A percentile compares a stretch with the other conserved stretches of the same genome.
Evolutionary conservation across 2,888 invertebrate species (phyloP).

Genomic region (Erynnis tages): DNA sequence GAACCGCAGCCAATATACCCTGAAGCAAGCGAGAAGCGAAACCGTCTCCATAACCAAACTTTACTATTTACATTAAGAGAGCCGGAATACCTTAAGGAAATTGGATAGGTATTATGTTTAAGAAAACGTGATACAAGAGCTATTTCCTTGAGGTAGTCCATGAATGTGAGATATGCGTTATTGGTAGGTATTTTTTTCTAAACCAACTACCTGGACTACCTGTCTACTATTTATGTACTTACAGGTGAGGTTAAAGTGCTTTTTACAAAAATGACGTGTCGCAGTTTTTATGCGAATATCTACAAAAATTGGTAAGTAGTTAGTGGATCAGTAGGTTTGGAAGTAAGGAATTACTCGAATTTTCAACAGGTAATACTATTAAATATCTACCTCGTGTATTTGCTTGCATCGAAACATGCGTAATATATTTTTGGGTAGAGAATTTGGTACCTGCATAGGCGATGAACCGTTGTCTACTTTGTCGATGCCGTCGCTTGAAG

Average conservation of each 20-base stretch:
- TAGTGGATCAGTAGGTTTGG: conserved; percentile 74
- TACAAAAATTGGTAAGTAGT: conserved; percentile 67
- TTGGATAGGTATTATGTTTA: conserved; percentile 23
- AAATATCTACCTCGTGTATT: neutral
- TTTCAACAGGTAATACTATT: neutral
- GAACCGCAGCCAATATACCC: conserved; percentile 95
- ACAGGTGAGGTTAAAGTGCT: conserved; percentile 72
- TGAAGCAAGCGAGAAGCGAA: conserved; percentile 85
- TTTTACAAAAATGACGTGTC: conserved; percentile 51
- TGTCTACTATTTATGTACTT: conserved; percentile 42
- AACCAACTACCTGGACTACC: conserved; percentile 52
- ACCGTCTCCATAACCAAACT: conserved; percentile 78
- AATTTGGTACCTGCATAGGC: conserved; percentile 90
- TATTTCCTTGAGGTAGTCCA: conserved; percentile 59
- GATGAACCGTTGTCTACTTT: conserved; percentile 94
- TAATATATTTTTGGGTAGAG: conserved; percentile 15
- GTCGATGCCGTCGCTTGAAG: conserved; percentile 91
- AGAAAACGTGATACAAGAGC: neutral
- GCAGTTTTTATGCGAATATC: conserved; percentile 47
- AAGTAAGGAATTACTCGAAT: conserved; percentile 34
- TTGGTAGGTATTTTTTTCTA: conserved; percentile 55
- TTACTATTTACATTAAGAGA: conserved; percentile 72
- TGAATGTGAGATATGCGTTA: conserved; percentile 55
- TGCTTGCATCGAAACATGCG: conserved; percentile 19
- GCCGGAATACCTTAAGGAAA: conserved; percentile 58